These are phyloP conservation scores for Drosophila setosimentum DNA, from an alignment of 2,888 invertebrate genomes.

Conservation along the genomic window DNA sequence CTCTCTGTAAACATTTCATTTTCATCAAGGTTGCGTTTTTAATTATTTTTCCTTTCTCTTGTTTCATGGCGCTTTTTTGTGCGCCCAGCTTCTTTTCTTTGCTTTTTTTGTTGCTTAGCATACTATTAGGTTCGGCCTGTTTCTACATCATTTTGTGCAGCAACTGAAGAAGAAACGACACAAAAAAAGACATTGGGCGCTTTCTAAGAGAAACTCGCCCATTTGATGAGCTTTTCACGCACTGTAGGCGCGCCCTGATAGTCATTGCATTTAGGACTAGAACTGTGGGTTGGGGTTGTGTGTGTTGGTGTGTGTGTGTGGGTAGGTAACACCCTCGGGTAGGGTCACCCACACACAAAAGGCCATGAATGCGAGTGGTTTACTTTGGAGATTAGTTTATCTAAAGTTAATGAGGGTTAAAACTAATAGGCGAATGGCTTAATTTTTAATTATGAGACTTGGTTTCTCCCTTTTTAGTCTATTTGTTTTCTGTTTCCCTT, in stretches of 20 bases:
- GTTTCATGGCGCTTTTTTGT: conserved; percentile 54
- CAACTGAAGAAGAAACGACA: conserved; percentile 17
- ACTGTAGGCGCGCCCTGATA: conserved; percentile 71
- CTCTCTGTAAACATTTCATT: conserved; percentile 83
- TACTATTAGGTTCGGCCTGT: conserved; percentile 71
- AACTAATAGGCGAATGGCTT: conserved; percentile 82
- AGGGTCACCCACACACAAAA: conserved; percentile 66
- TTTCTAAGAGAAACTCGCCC: conserved; percentile 46
- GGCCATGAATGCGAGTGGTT: conserved; percentile 75
- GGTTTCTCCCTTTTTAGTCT: conserved; percentile 50
- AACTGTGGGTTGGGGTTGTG: conserved; percentile 4
- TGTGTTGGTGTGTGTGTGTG: too few relatives aligned
- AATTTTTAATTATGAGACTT: conserved; percentile 81
- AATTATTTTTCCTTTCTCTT: conserved; percentile 83
- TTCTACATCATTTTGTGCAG: conserved; percentile 77
- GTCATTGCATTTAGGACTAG: conserved; percentile 9
- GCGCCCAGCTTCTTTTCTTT: conserved; percentile 16
- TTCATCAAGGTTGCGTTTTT: conserved; percentile 84
- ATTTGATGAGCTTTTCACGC: conserved; percentile 81
- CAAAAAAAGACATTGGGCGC: conserved; percentile 45
- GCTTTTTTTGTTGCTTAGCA: conserved; percentile 52
- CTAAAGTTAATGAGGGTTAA: conserved; percentile 82
- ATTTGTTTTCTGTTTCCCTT: conserved; percentile 50
- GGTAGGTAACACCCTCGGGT: conserved; percentile 48
- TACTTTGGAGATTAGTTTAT: conserved; percentile 82